Conservation (phyloP, 2,888 invertebrate genomes). For the Ornithoptera alexandrae region DNA sequence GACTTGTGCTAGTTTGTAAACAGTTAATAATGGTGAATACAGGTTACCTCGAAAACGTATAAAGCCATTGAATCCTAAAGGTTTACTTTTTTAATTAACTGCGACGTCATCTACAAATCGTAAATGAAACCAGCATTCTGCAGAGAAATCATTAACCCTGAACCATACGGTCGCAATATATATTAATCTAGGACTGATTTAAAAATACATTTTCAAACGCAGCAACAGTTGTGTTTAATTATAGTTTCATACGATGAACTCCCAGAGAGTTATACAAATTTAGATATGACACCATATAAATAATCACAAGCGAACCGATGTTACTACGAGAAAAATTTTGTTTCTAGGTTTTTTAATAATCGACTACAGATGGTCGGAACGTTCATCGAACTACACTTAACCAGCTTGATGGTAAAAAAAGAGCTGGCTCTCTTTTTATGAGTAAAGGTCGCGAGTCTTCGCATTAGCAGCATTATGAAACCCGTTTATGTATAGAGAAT, state of each 20-base stretch:
- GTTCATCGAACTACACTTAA: too few relatives aligned
- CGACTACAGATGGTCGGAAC: neutral
- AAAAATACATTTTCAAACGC: conserved; percentile 11
- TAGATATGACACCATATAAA: conserved; percentile 14
- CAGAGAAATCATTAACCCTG: neutral
- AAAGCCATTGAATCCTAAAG: neutral
- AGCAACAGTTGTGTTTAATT: conserved; percentile 19
- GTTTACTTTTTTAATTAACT: neutral
- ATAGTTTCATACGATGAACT: conserved; percentile 11
- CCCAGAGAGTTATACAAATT: conserved; percentile 12
- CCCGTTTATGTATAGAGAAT: too few relatives aligned
- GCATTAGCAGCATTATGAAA: too few relatives aligned
- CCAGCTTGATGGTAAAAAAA: neutral
- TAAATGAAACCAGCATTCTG: neutral
- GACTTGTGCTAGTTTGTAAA: too few relatives aligned
- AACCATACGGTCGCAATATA: neutral
- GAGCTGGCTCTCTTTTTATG: too few relatives aligned
- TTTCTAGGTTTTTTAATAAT: neutral
- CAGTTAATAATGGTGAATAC: neutral
- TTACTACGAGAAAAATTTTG: neutral
- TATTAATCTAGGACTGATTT: conserved; percentile 1
- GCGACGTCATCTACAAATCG: neutral
- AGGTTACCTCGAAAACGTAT: neutral
- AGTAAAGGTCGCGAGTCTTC: too few relatives aligned
- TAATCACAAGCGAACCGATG: neutral